Conservation (phyloP, 1,140 invertebrate species). For the Dreissena polymorpha region DNA sequence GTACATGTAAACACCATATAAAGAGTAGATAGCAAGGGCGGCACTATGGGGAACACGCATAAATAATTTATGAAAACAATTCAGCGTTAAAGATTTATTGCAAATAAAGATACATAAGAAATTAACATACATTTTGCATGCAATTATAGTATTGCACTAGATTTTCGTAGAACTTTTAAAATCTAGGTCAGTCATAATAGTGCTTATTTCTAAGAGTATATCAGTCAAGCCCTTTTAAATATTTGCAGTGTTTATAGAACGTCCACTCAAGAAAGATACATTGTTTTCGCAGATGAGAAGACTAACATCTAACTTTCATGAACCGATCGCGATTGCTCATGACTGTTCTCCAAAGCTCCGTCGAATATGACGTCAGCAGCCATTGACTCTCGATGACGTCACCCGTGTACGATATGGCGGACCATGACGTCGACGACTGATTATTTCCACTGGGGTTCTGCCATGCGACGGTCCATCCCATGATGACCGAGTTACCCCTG, state of each 20-base stretch:
- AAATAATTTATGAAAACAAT: too few species aligned
- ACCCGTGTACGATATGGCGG: too few species aligned
- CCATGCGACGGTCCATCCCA: constrained; percentile 12
- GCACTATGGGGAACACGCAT: too few species aligned
- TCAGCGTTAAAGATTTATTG: too few species aligned
- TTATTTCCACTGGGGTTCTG: not conserved
- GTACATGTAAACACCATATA: too few species aligned
- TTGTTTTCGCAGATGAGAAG: not conserved
- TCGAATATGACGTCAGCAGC: not conserved
- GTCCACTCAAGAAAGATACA: not conserved
- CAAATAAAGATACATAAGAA: too few species aligned
- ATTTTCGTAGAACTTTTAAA: not conserved
- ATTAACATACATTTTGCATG: too few species aligned
- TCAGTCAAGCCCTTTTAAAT: not conserved
- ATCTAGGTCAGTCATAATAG: not conserved
- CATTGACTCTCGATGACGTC: too few species aligned
- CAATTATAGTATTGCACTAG: not conserved
- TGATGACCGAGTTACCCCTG: not conserved
- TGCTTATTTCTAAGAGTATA: not conserved
- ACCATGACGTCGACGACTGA: too few species aligned
- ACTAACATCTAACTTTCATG: not conserved
- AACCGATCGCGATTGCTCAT: not conserved
- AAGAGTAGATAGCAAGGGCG: too few species aligned
- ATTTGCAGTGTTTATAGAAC: not conserved
- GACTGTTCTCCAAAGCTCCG: not conserved